Percentiles rank a stretch among this genome's conserved stretches.
Evolutionary conservation across 23 tunicate species (phyloP).

Genomic region (Styela plicata): DNA sequence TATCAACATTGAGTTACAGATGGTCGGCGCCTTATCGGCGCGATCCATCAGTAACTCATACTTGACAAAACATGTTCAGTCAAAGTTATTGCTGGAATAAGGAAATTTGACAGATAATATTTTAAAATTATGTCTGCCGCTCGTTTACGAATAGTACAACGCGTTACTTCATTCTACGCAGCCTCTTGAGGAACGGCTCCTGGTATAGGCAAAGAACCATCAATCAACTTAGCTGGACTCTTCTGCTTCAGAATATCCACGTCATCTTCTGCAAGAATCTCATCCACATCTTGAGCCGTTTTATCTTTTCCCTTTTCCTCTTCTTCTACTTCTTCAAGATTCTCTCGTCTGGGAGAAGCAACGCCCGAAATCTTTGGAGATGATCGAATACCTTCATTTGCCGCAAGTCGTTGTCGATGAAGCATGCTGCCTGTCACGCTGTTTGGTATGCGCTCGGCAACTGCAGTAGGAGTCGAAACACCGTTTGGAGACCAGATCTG

Average conservation of each 20-base stretch:
- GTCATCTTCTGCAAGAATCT: constrained; percentile 7
- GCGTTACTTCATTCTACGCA: no score
- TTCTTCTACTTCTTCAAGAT: background rate
- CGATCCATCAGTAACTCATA: no score
- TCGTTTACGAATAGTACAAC: no score
- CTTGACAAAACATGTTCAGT: no score
- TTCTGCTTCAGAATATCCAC: background rate
- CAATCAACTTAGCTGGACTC: constrained; percentile 6
- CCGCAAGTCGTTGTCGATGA: constrained; percentile 1
- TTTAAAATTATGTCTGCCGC: no score
- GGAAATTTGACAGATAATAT: no score
- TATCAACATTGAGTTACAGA: no score
- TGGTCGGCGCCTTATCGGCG: no score
- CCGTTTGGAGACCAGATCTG: constrained; percentile 50
- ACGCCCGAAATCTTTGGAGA: constrained; percentile 1
- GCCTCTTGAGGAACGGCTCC: constrained; percentile 29
- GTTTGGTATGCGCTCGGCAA: constrained; percentile 40
- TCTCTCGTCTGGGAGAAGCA: background rate
- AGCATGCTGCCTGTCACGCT: background rate
- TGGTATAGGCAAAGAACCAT: background rate
- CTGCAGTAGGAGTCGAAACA: constrained; percentile 43
- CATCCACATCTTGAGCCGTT: constrained; percentile 4
- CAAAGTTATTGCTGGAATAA: no score
- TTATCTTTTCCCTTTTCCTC: background rate
- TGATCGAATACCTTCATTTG: background rate